phyloP scores from a whole-genome alignment of 35 echinoderm and acorn worm species.

The Strongylocentrotus purpuratus region DNA sequence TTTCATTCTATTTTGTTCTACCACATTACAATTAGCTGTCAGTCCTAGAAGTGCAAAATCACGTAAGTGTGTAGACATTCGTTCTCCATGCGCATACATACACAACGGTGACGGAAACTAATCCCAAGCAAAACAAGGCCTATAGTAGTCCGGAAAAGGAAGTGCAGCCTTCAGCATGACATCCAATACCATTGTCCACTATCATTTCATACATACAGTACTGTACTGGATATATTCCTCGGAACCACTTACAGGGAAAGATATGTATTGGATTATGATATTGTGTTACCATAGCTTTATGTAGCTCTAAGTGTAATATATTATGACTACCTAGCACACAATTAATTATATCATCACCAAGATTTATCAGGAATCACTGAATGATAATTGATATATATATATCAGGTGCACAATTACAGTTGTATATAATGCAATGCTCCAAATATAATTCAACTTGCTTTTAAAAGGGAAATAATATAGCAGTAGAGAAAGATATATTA shows the following conservation, averaged over 20 bases:
- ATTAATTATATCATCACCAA: no score
- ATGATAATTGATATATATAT: no score
- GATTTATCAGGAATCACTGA: no score
- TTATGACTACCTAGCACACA: no score
- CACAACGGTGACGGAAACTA: background rate
- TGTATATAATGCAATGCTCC: no score
- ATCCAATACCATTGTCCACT: background rate
- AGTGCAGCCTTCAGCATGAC: background rate
- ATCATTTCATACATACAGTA: background rate
- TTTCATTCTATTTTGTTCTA: background rate
- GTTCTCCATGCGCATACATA: background rate
- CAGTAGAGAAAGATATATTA: no score
- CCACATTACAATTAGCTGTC: background rate
- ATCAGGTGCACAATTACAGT: no score
- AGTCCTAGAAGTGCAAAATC: background rate
- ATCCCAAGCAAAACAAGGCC: background rate
- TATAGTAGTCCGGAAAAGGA: background rate
- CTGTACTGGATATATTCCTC: background rate
- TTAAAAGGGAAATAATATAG: no score
- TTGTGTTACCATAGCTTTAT: background rate
- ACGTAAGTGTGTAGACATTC: background rate
- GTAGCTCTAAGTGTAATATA: no score
- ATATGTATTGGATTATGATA: background rate
- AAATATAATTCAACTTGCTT: no score
- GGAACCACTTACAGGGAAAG: background rate